Evolutionary conservation across 2,113 vertebrate species (phyloP), one percentile per base, ranked within the genome.

Genomic region (Pseudolaguvia tuberculata): DNA sequence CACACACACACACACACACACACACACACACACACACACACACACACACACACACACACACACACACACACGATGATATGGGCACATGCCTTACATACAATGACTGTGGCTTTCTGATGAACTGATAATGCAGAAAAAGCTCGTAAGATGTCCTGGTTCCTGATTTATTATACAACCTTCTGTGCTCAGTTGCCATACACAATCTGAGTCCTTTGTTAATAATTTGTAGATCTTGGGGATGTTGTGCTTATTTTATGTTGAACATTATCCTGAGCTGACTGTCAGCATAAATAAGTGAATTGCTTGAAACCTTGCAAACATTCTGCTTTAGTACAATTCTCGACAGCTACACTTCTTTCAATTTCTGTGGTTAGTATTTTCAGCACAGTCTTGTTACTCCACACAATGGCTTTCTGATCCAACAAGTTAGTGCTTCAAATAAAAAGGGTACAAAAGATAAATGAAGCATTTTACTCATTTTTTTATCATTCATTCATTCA

Each of bases 241-340:
- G 20, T 14, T 68, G 62, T 59, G 58, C 48, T 75, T 56, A 53
- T 66, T 76, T 51, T 20, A 58, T 76, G 65, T 59, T 76, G 55
- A 76, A 76, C 45, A 76, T 76, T 69, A 59, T 76, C 65, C 63
- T 75, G 63, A 58, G 23, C n/a, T 68, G 53, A 58, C 25, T 48
- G 52, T 50, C 63, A 68, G 27, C 63, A 68, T 56, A 39, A 67
- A 66, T 29, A 12, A 51, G 39, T 57, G n/a, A 75, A 48, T 39
- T 3, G n/a, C 29, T 1, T 15, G 0, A 57, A 12, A 45, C 52
- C 21, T 25, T 57, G 15, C 9, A 52, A 31, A 58, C 18, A 1
- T 11, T 61, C 11, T 39, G 2, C 5, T 61, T 62, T n/a, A 65
- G 51, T 74, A n/a, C 15, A 47, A 23, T 67, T 48, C 11, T 14